These are phyloP conservation scores for Leptinotarsa lineolata DNA, from an alignment of 1,140 invertebrate genomes.

Conservation along the genomic window DNA sequence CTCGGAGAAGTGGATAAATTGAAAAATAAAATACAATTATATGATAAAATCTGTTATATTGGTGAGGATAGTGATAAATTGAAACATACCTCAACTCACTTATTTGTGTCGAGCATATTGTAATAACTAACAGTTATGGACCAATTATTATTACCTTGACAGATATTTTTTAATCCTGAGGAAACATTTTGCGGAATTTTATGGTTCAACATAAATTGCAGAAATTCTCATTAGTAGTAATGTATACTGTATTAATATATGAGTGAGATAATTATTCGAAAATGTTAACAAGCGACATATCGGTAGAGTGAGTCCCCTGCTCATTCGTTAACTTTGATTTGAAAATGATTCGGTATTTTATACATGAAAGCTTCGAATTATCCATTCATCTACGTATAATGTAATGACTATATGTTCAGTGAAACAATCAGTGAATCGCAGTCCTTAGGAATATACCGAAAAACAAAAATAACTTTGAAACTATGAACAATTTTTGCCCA, in stretches of 20 bases:
- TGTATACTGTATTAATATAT: constrained; percentile 2
- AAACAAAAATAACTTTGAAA: too few relatives aligned
- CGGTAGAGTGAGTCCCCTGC: background rate
- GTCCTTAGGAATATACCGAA: too few relatives aligned
- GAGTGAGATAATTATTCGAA: background rate
- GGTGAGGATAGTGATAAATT: constrained; percentile 15
- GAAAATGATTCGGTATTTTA: background rate
- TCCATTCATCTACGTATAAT: too few relatives aligned
- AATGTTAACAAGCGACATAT: constrained; percentile 3
- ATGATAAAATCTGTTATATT: constrained; percentile 13
- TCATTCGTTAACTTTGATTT: background rate
- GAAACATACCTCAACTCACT: constrained; percentile 5
- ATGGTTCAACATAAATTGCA: constrained; percentile 15
- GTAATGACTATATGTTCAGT: too few relatives aligned
- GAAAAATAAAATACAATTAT: constrained; percentile 23
- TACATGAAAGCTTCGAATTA: too few relatives aligned
- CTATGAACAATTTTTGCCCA: too few relatives aligned
- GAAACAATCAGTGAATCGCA: too few relatives aligned
- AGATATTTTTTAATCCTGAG: background rate
- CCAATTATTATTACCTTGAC: constrained; percentile 20
- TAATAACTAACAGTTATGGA: constrained; percentile 20
- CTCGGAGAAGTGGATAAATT: constrained; percentile 18
- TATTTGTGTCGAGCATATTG: constrained; percentile 12
- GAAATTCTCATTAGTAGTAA: constrained; percentile 17
- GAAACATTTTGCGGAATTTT: constrained; percentile 22